Evolutionary conservation across 2,888 invertebrate genomes (phyloP).

Genomic region (Metallyticus violacea): DNA sequence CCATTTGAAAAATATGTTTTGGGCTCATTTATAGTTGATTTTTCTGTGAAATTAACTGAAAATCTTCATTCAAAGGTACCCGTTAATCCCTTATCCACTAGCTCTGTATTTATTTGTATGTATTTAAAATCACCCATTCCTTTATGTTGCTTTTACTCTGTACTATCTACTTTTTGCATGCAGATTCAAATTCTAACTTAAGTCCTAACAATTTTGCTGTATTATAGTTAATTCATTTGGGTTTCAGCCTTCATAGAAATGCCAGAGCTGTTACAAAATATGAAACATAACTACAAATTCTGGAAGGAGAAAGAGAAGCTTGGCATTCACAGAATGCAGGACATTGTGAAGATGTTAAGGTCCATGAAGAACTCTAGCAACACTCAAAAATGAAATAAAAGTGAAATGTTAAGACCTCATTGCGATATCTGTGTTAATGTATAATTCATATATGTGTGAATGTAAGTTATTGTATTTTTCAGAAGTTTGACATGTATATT

Average conservation of each 20-base stretch:
- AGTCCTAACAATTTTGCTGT: too few species aligned
- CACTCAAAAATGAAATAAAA: background rate
- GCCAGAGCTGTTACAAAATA: constrained; percentile 82
- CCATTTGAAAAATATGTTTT: too few species aligned
- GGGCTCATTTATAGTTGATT: too few species aligned
- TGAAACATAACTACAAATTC: constrained; percentile 82
- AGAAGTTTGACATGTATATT: background rate
- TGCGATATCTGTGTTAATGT: constrained; percentile 6
- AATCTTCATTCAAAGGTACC: too few species aligned
- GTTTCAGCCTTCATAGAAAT: constrained; percentile 83
- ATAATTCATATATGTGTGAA: background rate
- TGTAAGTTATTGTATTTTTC: constrained; percentile 12
- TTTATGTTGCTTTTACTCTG: too few species aligned
- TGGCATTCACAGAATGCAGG: constrained; percentile 36
- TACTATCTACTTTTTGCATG: too few species aligned
- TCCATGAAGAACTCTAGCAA: background rate
- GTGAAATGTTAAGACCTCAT: background rate
- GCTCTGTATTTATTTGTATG: too few species aligned
- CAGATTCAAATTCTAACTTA: too few species aligned
- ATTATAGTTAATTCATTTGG: constrained; percentile 21
- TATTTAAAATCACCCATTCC: too few species aligned
- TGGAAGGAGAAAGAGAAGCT: constrained; percentile 70
- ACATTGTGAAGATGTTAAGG: background rate
- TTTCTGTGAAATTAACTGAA: too few species aligned
- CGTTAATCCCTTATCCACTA: too few species aligned